Conservation (phyloP, 2,888 invertebrate genomes). For the Pegoplata infirma region DNA sequence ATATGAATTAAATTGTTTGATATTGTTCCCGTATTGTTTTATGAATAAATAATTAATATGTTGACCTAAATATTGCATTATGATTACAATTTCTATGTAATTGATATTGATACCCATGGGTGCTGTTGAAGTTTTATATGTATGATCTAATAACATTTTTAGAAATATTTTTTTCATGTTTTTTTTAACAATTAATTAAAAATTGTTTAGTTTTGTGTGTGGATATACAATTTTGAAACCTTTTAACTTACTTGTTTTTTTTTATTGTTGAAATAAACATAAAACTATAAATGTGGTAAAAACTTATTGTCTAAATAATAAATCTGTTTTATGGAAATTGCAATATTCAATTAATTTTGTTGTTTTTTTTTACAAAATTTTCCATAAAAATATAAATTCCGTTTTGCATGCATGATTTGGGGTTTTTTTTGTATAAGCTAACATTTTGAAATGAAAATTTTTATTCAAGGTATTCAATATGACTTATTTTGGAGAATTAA, state of each 20-base stretch:
- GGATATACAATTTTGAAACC: neutral
- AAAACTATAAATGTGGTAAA: neutral
- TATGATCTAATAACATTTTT: too few relatives aligned
- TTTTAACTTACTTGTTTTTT: neutral
- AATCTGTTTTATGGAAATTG: neutral
- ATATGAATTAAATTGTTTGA: too few relatives aligned
- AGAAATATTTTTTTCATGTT: too few relatives aligned
- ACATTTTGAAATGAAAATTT: too few relatives aligned
- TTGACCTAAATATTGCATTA: neutral
- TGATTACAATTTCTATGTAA: neutral
- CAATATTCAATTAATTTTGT: neutral
- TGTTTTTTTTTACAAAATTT: neutral
- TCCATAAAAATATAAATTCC: conserved; percentile 29
- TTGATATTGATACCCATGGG: neutral
- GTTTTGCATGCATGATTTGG: conserved; percentile 40
- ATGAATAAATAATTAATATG: neutral
- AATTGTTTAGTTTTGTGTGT: too few relatives aligned
- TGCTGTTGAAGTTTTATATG: too few relatives aligned
- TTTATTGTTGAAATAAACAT: neutral
- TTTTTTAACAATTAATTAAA: neutral
- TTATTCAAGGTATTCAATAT: too few relatives aligned
- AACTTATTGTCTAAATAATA: neutral
- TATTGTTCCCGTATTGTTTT: conserved; percentile 1
- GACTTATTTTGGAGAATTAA: too few relatives aligned
- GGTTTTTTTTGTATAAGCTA: too few relatives aligned